Evolutionary conservation across 2,888 invertebrate species (phyloP).

Genomic region (Clepsis dumicolana): DNA sequence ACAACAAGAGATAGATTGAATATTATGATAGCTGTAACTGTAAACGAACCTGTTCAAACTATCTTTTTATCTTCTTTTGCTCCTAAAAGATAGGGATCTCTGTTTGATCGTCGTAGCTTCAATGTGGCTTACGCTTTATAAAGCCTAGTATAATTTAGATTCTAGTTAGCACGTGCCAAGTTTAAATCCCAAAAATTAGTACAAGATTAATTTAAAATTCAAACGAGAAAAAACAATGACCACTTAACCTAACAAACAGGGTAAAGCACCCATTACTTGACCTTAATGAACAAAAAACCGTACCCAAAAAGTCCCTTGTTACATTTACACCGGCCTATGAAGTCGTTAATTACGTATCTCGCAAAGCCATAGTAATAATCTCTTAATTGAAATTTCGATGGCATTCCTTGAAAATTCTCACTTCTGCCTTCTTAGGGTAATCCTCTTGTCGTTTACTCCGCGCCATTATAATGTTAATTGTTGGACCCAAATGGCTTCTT

Average conservation of each 20-base stretch:
- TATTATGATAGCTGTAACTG: no score
- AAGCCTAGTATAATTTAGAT: not conserved
- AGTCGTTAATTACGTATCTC: constrained; percentile 36
- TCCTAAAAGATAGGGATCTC: not conserved
- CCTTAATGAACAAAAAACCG: constrained; percentile 15
- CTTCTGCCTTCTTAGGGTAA: constrained; percentile 41
- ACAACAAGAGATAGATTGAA: no score
- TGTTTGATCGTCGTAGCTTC: no score
- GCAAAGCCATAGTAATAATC: constrained; percentile 42
- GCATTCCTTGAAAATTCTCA: constrained; percentile 40
- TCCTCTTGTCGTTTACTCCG: constrained; percentile 42
- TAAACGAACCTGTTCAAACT: no score
- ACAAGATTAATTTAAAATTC: constrained; percentile 2
- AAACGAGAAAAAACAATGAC: not conserved
- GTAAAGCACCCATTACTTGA: constrained; percentile 6
- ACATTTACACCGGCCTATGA: not conserved
- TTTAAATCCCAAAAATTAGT: not conserved
- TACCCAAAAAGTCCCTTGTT: constrained; percentile 5
- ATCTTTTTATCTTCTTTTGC: no score
- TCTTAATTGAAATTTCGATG: constrained; percentile 42
- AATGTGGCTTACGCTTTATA: no score
- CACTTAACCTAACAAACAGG: constrained; percentile 5
- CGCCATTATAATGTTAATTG: constrained; percentile 45
- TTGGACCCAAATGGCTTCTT: constrained; percentile 43
- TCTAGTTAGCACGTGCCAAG: not conserved